phyloP scores from a whole-genome alignment of 2,113 vertebrate species.

The Podocnemis expansa region DNA sequence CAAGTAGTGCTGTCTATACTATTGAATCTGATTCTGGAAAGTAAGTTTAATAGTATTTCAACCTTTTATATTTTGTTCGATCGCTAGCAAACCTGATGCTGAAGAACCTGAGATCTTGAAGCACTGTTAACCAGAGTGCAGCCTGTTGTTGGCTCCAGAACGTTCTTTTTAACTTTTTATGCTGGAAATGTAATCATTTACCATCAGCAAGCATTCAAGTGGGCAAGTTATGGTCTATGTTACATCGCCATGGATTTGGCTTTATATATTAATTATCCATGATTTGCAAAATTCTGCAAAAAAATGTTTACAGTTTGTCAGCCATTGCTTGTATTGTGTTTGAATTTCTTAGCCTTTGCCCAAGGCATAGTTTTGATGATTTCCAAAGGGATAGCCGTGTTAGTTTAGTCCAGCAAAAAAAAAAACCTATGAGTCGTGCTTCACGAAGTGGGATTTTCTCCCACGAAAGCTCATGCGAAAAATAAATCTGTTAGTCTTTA shows the following conservation, averaged over 20 bases:
- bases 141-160: not conserved
- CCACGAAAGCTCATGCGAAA: too few species aligned
- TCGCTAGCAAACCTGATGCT: not conserved
- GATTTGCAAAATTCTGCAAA: slow-evolving; percentile 7
- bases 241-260: not conserved
- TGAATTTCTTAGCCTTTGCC: slow-evolving; percentile 28
- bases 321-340: not conserved
- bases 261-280: not conserved
- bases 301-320: not conserved
- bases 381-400: too few species aligned
- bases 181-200: not conserved
- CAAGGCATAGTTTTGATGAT: not conserved
- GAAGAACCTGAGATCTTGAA: not conserved
- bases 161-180: not conserved
- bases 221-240: not conserved
- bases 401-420: too few species aligned
- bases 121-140: accelerated
- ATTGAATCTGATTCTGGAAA: slow-evolving; percentile 62
- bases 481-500: too few species aligned
- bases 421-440: too few species aligned
- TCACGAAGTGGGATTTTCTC: too few species aligned
- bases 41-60: slow-evolving; percentile 40
- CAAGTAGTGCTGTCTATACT: slow-evolving; percentile 24
- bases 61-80: not conserved
- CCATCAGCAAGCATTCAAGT: not conserved